Base-by-base conservation (phyloP, 2,113 vertebrate species). In the Ameiurus melas region DNA sequence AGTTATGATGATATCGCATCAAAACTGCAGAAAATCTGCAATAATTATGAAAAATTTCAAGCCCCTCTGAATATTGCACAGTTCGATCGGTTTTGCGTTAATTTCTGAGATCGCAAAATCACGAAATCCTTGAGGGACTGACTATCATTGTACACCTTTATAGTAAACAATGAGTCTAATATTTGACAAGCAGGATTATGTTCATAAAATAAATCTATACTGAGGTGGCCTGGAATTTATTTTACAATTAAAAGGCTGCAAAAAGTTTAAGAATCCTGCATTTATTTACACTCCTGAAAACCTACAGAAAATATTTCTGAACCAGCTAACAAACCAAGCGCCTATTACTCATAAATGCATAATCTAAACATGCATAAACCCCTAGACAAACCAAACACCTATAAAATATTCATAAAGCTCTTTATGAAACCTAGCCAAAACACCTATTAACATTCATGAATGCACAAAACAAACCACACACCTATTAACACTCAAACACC, bases 361-460 rank as follows among this genome's bases (percentile, higher is more conserved):
- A 80, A 55, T 55, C 51, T 33, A 30, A 55, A 30, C 78, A 53
- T 80, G 33, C 51, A 80, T 80, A 80, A n/a, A 30, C 14, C 51
- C 51, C 27, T 51, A 51, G 43, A 51, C 39, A 84, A 53, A 53
- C 62, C 73, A 87, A 53, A 64, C 60, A 62, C 53, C 79, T 70
- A 81, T 80, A 27, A 58, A 68, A 77, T 75, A 39, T 57, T 60
- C 55, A 60, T 53, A 25, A 66, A 58, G n/a, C 58, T 80, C 47
- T 10, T 30, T 33, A 51, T 51, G 43, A 78, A 78, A 78, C 75
- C 25, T 16, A 53, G 13, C 77, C 27, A 19, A 79, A 68, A 78
- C 47, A 53, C 47, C 75, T 53, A 51, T 78, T 77, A 78, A 53
- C 27, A n/a, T 64, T 62, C 68, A 84, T 66, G 66, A 84, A 84